phyloP scores from a whole-genome alignment of 1,140 invertebrate species.

The Diachasma alloeum region DNA sequence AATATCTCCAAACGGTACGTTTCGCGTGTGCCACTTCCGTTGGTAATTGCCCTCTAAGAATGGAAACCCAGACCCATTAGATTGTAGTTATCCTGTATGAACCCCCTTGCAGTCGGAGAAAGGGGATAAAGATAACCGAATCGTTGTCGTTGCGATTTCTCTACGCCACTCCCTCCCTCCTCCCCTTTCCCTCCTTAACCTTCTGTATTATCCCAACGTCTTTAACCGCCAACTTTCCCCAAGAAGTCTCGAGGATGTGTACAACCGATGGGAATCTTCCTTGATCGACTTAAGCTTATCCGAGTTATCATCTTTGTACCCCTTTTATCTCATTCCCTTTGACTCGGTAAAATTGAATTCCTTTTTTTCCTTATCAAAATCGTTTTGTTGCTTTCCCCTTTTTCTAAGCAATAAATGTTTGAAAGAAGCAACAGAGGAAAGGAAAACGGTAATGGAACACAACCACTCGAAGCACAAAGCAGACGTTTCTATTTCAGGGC shows the following conservation, averaged over 20 bases:
- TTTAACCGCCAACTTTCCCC: neutral
- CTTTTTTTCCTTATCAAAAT: neutral
- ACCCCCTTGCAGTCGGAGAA: neutral
- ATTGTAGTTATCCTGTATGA: neutral
- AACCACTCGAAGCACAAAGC: neutral
- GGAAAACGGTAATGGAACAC: neutral
- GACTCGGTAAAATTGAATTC: neutral
- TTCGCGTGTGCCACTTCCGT: constrained; percentile 1
- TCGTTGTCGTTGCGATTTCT: constrained; percentile 2
- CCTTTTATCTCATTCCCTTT: neutral
- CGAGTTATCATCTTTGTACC: neutral
- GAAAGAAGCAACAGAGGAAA: neutral
- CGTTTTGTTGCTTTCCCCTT: neutral
- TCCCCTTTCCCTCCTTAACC: neutral
- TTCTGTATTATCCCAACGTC: neutral
- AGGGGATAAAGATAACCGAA: constrained; percentile 13
- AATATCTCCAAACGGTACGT: neutral
- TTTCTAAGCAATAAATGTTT: neutral
- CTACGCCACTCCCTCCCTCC: neutral
- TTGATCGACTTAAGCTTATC: constrained; percentile 1
- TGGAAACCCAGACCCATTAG: neutral
- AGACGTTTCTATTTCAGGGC: neutral
- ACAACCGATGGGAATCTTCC: constrained; percentile 6
- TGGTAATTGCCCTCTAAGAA: constrained; percentile 11
- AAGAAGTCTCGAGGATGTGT: neutral